Evolutionary conservation across 92 coral and sea anemone genomes (phyloP), one percentile per base, ranked within the genome.

Genomic region (Palythoa caribaeorum): DNA sequence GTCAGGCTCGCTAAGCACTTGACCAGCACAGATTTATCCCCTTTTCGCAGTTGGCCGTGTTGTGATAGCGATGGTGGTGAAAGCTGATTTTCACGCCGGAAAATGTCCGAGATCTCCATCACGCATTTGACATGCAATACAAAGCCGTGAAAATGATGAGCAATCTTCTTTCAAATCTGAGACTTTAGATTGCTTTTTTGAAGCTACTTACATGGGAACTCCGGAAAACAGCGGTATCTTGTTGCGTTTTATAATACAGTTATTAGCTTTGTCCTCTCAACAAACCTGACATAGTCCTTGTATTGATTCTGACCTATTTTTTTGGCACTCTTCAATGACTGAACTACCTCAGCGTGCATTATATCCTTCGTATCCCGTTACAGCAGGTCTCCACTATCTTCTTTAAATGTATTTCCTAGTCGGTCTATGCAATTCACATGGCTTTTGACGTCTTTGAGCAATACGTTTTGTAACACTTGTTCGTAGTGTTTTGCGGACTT

Each of bases 361-460:
- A 89, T 89, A 9, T 89, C 89, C 77, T 75, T 84, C 19, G 85
- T 89, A 65, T 83, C 92, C 60, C 83, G 92, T 37, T 75, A 89
- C 15, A 90, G 90, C 28, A 69, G 73, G 76, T 71, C 76, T 71
- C 76, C 76, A 71, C 48, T 71, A 21, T 75, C 79, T 14, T 73
- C 78, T 47, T 50, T 44, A 50, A 75, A 75, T 36, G 59, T 36
- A 75, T 75, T 75, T 44, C 62, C 79, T 16, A 73, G 50, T 73
- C 12, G 53, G 52, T 38, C 53, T 40, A 73, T 40, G 50, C 52
- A 12, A 38, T 75, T 50, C 59, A 48, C 80, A 76, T 3, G 79
- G 59, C 57, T 44, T n/a, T 7, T 44, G 21, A 75, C 79, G 47
- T 75, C 37, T 50, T 44, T 75, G 37, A 44, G 62, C 17, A 75